Evolutionary conservation across 2,113 vertebrate genomes (phyloP), one percentile per base, ranked within the genome.

Genomic region (Apodemus sylvaticus): DNA sequence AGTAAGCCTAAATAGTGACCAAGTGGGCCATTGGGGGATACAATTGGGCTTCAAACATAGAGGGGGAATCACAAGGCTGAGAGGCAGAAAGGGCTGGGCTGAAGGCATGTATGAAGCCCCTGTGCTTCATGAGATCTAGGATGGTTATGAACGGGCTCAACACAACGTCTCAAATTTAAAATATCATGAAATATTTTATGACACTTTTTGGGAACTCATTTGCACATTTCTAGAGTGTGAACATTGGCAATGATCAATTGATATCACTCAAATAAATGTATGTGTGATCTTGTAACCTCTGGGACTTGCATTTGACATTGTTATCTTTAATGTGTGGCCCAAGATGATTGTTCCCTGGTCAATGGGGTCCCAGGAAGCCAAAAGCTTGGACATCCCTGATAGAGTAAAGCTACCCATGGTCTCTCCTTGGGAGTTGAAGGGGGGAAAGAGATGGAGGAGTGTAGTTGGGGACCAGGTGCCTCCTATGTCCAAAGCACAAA

Each of bases 391-490:
- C 26, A 45, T 45, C 9, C 39, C 1, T 66, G 42, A 2, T 12
- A 7, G 19, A 24, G 29, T 5, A 5, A 68, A 62, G 22, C 31
- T 48, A 22, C 6, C 0, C 7, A 3, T 4, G 16, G 3, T 7
- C 26, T 5, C 0, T 22, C 0, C 17, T 2, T 10, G 39, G 76
- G 48, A n/a, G 82, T 0, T 0, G 13, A 29, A 10, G 4, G 68
- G 14, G 2, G 24, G 55, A 12, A 76, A 29, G 4, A 31, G 39
- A 29, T 8, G 34, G 8, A 9, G 11, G 0, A n/a, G 7, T 3
- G 6, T 17, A 2, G 0, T 0, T 14, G 0, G 24, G 89, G 22
- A 14, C 13, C 13, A 45, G n/a, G n/a, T 24, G 1, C 22, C 64
- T 24, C n/a, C 34, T 0, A 6, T n/a, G 64, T 26, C 62, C 20